A percentile compares a stretch with the other conserved stretches of the same genome.
These are phyloP conservation scores for Plecotus auritus DNA, from an alignment of 2,113 vertebrate species.

Conservation along the genomic window DNA sequence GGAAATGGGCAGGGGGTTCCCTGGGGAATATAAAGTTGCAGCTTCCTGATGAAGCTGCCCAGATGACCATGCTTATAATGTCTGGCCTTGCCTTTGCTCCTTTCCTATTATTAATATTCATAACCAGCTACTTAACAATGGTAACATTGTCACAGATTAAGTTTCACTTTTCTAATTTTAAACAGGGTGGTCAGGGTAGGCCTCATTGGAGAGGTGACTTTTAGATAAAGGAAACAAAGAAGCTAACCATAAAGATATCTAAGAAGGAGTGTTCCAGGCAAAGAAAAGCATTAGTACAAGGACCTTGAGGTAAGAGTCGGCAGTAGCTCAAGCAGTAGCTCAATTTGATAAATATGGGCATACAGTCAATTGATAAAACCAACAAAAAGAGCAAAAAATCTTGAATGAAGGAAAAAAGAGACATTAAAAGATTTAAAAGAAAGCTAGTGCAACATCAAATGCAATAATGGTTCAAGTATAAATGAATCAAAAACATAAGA, in stretches of 20 bases:
- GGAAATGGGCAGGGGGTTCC: neutral
- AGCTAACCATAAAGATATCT: neutral
- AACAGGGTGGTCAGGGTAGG: neutral
- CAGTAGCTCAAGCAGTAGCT: neutral
- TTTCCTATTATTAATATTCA: neutral
- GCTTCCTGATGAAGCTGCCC: neutral
- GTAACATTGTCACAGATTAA: neutral
- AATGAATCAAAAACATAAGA: conserved; percentile 42
- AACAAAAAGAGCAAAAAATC: neutral
- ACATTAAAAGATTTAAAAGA: neutral
- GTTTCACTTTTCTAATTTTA: conserved; percentile 21
- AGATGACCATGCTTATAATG: too few species aligned
- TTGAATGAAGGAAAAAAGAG: neutral
- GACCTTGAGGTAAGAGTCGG: neutral
- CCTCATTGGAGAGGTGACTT: neutral
- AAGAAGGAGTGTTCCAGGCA: neutral
- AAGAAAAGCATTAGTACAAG: neutral
- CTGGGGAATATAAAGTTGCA: neutral
- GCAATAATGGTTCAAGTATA: neutral
- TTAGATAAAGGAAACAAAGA: neutral
- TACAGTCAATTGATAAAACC: neutral
- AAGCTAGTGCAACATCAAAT: conserved; percentile 15
- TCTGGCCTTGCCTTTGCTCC: neutral
- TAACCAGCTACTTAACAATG: neutral
- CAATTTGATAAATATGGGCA: neutral